Evolutionary conservation across 2,888 invertebrate species (phyloP).

Genomic region (Tanytarsus gracilentus): DNA sequence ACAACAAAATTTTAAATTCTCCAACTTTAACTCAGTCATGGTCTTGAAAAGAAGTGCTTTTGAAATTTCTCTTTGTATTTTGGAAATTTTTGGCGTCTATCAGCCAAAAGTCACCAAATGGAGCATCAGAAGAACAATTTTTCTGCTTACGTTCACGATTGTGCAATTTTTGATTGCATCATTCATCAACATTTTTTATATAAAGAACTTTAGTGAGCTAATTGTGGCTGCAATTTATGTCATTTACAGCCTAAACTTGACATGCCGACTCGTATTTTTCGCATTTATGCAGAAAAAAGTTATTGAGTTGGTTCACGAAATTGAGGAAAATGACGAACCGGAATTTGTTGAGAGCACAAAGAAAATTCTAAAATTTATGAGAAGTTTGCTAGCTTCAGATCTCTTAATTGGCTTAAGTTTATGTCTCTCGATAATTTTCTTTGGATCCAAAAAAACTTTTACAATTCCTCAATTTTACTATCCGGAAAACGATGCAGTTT

Average conservation of each 20-base stretch:
- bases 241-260: background rate
- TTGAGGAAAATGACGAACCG: background rate
- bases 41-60: background rate
- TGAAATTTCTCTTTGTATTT: background rate
- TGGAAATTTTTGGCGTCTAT: background rate
- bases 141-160: background rate
- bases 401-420: background rate
- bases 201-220: background rate
- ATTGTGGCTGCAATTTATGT: background rate
- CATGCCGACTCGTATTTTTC: background rate
- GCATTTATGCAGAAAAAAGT: background rate
- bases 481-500: background rate
- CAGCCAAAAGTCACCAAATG: background rate
- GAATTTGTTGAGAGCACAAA: background rate
- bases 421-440: background rate
- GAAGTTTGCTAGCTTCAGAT: background rate
- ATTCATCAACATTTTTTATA: background rate
- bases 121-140: background rate
- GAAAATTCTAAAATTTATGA: background rate
- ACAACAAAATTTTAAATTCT: too few species aligned
- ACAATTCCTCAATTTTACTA: background rate
- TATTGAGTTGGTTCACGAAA: background rate
- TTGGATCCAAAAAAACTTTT: background rate
- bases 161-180: background rate
- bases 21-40: background rate